Evolutionary conservation across 2,888 invertebrate species (phyloP).

Genomic region (Aleiodes alternator): DNA sequence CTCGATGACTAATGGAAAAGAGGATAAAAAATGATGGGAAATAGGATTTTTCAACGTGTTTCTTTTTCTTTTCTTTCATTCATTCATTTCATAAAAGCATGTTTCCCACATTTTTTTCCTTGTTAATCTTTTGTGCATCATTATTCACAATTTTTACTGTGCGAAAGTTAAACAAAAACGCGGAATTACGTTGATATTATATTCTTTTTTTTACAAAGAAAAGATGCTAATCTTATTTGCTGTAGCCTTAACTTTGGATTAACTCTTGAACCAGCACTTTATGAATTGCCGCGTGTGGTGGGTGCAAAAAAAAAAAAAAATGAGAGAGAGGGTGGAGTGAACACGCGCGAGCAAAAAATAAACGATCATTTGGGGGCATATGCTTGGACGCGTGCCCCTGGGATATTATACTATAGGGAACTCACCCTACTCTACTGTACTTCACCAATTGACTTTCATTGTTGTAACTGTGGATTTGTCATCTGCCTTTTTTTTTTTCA

Average conservation of each 20-base stretch:
- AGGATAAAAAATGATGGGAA: conserved; percentile 9
- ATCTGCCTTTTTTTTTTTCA: neutral
- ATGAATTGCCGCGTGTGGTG: conserved; percentile 48
- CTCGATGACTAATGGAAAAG: conserved; percentile 13
- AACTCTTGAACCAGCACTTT: conserved; percentile 59
- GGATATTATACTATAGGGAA: conserved; percentile 31
- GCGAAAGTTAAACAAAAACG: conserved; percentile 67
- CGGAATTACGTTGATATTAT: conserved; percentile 15
- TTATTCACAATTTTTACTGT: conserved; percentile 67
- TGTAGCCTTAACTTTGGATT: conserved; percentile 69
- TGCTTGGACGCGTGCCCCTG: conserved; percentile 46
- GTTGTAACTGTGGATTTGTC: conserved; percentile 58
- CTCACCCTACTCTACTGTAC: conserved; percentile 38
- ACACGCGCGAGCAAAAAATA: conserved; percentile 34
- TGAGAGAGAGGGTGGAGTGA: conserved; percentile 35
- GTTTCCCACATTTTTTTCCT: conserved; percentile 39
- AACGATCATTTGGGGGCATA: conserved; percentile 35
- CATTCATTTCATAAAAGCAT: neutral
- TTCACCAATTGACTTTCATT: conserved; percentile 69
- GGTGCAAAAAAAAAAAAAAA: neutral
- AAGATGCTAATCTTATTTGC: conserved; percentile 70
- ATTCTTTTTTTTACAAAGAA: conserved; percentile 50
- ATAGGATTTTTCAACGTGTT: neutral
- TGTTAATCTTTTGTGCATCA: conserved; percentile 45
- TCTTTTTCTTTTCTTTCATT: neutral